Evolutionary conservation across 2,888 invertebrate species (phyloP), one percentile per base, ranked within the genome.

Genomic region (Andrena marginata): DNA sequence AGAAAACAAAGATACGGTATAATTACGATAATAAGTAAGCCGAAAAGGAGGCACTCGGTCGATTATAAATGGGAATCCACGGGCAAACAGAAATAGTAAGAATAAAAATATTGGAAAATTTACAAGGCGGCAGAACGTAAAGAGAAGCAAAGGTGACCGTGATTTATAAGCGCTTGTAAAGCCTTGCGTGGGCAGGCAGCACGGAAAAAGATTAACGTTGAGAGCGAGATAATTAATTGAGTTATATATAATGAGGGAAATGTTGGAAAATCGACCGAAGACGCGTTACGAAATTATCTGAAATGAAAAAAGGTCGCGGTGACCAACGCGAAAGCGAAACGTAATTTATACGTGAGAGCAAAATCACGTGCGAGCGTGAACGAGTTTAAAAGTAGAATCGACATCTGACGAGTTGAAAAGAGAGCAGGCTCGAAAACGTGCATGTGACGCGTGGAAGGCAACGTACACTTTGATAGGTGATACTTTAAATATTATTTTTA

Each of bases 101-200:
- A 75, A 48, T 62, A 62, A 65, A 76, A 70, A 70, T 65, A 65
- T 60, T 60, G 35, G 20, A 51, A 64, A 35, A 64, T 10, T 59
- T 49, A 59, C 31, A 20, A 56, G 33, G 56, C 31, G 20, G 23
- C 23, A 31, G 31, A 56, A 4, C 31, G 48, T 49, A 49, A 63
- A 31, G 42, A 31, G 42, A 20, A 10, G 13, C 29, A 13, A 48
- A 56, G 35, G 59, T 20, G 65, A 82, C 48, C 82, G 59, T 73
- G 78, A 86, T 85, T 85, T 85, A 84, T 76, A 65, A 64, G 64
- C 59, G 63, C 59, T 56, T 70, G 42, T 74, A 71, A 74, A 67
- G 49, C 48, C 64, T 33, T 49, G 65, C 72, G 73, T 80, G 49
- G 73, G 54, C n/a, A 31, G 31, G 10, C 20, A 26, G 26, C 23